A percentile compares a stretch with the other conserved stretches of the same genome.
phyloP scores from a whole-genome alignment of 2,888 invertebrate species.

The Agrotis puta region DNA sequence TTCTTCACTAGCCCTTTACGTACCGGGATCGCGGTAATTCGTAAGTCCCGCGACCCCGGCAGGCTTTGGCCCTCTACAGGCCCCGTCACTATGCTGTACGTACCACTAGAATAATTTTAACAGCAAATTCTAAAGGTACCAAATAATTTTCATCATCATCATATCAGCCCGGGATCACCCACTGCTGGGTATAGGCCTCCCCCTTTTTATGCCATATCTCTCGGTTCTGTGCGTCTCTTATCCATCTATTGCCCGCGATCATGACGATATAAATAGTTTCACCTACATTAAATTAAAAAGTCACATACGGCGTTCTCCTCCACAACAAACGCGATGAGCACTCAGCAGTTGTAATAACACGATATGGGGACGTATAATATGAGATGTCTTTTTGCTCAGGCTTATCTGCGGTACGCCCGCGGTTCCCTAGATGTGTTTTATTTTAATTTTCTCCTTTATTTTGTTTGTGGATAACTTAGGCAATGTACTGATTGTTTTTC shows the following conservation, averaged over 20 bases:
- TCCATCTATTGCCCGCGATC: no score
- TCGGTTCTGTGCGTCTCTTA: no score
- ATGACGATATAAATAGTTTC: no score
- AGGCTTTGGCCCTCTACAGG: no score
- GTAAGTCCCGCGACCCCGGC: no score
- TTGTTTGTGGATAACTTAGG: conserved; percentile 23
- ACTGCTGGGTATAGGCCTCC: no score
- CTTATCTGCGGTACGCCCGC: conserved; percentile 69
- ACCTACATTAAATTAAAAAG: conserved; percentile 36
- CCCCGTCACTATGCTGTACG: no score
- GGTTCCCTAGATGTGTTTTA: conserved; percentile 70
- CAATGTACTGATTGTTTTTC: conserved; percentile 33
- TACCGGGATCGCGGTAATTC: no score
- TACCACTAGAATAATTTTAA: neutral
- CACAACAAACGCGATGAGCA: conserved; percentile 61
- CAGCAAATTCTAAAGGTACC: neutral
- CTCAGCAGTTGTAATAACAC: conserved; percentile 82
- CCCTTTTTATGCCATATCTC: no score
- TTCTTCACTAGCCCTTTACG: no score
- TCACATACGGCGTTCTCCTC: conserved; percentile 64
- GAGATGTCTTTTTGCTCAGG: conserved; percentile 79
- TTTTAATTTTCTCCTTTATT: conserved; percentile 71
- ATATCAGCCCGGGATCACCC: no score
- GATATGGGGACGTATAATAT: conserved; percentile 81
- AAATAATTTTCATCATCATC: conserved; percentile 2